Evolutionary conservation across 2,888 invertebrate genomes (phyloP).

Genomic region (Allolobophora icterica): DNA sequence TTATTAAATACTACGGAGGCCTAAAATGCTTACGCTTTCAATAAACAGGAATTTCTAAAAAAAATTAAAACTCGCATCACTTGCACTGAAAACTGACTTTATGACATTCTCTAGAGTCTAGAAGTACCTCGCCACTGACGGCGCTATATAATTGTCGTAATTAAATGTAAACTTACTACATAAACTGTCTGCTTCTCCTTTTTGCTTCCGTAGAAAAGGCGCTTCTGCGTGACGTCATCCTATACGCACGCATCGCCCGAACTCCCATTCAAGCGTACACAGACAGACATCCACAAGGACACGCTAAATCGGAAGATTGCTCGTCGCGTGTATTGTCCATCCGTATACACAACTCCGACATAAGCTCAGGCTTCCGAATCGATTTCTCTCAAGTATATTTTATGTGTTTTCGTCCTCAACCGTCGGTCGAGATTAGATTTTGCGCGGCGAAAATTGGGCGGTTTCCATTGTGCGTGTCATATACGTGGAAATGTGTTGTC

Average conservation of each 20-base stretch:
- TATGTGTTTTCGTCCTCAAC: background rate
- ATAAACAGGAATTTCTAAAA: too few species aligned
- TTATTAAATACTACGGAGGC: too few species aligned
- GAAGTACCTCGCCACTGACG: too few species aligned
- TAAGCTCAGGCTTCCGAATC: background rate
- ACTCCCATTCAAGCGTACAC: too few species aligned
- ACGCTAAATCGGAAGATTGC: background rate
- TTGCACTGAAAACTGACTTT: too few species aligned
- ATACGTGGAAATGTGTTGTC: background rate
- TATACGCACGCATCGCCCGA: background rate
- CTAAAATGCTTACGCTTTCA: too few species aligned
- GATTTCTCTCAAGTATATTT: conserved; percentile 10
- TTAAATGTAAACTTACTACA: too few species aligned
- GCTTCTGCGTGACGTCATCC: background rate
- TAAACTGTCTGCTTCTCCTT: background rate
- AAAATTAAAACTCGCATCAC: too few species aligned
- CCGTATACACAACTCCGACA: background rate
- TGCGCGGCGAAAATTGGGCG: background rate
- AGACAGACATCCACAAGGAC: too few species aligned
- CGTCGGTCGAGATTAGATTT: background rate
- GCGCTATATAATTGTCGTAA: too few species aligned
- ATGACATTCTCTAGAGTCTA: too few species aligned
- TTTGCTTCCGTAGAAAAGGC: background rate
- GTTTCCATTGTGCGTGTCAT: background rate
- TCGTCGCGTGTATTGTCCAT: background rate